Evolutionary conservation across 2,797 vertebrate genomes (phyloP).

Genomic region (Pteronotus mesoamericanus): DNA sequence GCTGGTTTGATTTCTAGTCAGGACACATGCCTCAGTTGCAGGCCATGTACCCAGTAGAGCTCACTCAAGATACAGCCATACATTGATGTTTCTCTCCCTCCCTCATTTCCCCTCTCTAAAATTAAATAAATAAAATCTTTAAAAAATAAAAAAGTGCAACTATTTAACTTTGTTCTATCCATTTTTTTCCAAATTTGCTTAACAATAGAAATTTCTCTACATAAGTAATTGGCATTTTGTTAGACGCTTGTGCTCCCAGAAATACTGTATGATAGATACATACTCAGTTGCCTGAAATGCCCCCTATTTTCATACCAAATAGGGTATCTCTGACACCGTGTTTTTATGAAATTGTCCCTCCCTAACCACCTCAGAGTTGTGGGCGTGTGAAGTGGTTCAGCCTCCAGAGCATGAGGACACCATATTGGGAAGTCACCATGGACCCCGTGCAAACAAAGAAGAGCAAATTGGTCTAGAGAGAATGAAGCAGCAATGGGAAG

Average conservation of each 20-base stretch:
- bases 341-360: neutral
- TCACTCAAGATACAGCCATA: no score
- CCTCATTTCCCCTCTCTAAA: no score
- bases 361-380: neutral
- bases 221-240: neutral
- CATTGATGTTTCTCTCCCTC: no score
- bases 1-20: no score
- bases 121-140: no score
- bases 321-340: neutral
- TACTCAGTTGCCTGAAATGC: neutral
- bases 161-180: constrained; percentile 3
- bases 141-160: neutral
- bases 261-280: neutral
- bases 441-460: neutral
- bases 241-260: neutral
- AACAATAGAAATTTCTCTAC: neutral
- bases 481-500: neutral
- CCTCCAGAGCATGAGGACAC: neutral
- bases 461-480: neutral
- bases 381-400: neutral
- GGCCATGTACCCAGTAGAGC: no score
- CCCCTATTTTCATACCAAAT: neutral
- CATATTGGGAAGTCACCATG: neutral
- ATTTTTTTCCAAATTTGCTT: neutral
- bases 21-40: no score